Conservation (phyloP, 2,888 invertebrate genomes). For the Meteorus colon region DNA sequence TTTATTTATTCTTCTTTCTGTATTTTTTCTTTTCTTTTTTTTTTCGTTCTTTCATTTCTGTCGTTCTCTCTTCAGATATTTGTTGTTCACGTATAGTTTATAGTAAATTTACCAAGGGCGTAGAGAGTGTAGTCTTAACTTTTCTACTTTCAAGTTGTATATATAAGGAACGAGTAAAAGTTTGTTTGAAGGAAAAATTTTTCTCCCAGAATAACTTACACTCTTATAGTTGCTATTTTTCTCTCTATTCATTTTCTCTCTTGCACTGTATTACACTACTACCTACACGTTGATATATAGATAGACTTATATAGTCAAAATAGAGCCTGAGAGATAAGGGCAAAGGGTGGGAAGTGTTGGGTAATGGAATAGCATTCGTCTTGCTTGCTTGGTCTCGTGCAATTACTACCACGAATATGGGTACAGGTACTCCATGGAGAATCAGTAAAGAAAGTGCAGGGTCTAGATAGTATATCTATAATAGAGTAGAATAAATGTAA, state of each 20-base stretch:
- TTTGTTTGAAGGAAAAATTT: slow-evolving; percentile 36
- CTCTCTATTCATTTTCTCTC: background rate
- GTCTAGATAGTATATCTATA: background rate
- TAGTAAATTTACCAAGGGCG: slow-evolving; percentile 11
- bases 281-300: slow-evolving; percentile 23
- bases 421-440: slow-evolving; percentile 30
- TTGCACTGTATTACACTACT: background rate
- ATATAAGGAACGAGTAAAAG: slow-evolving; percentile 1
- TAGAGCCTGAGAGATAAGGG: slow-evolving; percentile 14
- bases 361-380: slow-evolving; percentile 40
- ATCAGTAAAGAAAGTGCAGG: slow-evolving; percentile 19
- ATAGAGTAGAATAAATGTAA: no score
- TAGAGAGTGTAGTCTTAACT: slow-evolving; percentile 23
- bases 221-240: background rate
- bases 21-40: slow-evolving; percentile 17
- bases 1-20: slow-evolving; percentile 26
- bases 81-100: slow-evolving; percentile 35
- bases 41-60: background rate
- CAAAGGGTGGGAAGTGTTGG: slow-evolving; percentile 16
- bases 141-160: slow-evolving; percentile 36
- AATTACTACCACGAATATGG: slow-evolving; percentile 27
- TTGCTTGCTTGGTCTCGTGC: slow-evolving; percentile 26
- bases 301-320: slow-evolving; percentile 5
- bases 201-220: slow-evolving; percentile 35
- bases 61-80: background rate